These are phyloP conservation scores for Heliothis peltigera DNA, from an alignment of 2,888 invertebrate species.

Conservation along the genomic window DNA sequence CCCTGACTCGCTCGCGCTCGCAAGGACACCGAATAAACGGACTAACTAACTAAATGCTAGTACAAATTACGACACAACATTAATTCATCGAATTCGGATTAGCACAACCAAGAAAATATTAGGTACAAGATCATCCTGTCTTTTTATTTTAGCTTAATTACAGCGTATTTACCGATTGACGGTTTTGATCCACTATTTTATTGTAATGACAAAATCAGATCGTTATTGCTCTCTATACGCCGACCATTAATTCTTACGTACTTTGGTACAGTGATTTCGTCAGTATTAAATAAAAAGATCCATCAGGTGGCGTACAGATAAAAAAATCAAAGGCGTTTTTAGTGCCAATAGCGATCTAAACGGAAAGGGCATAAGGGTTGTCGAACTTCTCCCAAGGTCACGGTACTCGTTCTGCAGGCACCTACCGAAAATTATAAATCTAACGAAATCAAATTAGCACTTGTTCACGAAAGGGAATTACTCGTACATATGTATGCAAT, in stretches of 20 bases:
- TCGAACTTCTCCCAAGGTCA: slow-evolving; percentile 14
- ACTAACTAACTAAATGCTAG: slow-evolving; percentile 69
- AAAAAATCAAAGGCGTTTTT: background rate
- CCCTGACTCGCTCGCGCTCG: slow-evolving; percentile 71
- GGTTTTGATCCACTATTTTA: slow-evolving; percentile 5
- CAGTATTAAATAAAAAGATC: background rate
- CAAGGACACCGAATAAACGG: slow-evolving; percentile 75
- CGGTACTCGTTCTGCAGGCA: background rate
- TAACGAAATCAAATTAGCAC: slow-evolving; percentile 26
- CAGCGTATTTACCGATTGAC: background rate
- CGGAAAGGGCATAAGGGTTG: background rate
- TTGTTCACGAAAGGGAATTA: slow-evolving; percentile 17
- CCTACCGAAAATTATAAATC: slow-evolving; percentile 18
- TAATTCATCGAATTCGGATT: slow-evolving; percentile 39
- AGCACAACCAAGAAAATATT: slow-evolving; percentile 23
- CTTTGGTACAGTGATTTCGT: slow-evolving; percentile 13
- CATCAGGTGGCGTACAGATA: background rate
- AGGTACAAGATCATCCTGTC: background rate
- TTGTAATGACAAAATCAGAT: slow-evolving; percentile 22
- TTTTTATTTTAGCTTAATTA: background rate
- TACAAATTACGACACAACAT: slow-evolving; percentile 63
- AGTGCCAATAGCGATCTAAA: background rate
- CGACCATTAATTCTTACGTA: slow-evolving; percentile 11
- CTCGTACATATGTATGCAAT: slow-evolving; percentile 25
- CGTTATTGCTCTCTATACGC: slow-evolving; percentile 16